These are phyloP conservation scores for Ciconia stormi DNA, from an alignment of 2,113 vertebrate species.

Conservation along the genomic window DNA sequence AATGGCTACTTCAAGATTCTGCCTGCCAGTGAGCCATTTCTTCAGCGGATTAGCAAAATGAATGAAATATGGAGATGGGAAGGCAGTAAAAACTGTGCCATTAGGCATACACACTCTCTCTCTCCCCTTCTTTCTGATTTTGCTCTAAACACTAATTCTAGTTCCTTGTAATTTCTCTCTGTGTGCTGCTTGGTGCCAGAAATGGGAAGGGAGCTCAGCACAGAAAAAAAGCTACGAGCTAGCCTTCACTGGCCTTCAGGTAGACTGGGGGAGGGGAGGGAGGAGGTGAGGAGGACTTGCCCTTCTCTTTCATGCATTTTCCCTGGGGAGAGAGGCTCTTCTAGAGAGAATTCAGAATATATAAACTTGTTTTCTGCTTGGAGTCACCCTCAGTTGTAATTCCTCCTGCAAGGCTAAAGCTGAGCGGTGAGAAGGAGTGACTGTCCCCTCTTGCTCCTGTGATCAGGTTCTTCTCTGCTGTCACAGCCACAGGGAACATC, in stretches of 20 bases:
- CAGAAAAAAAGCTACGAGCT: neutral
- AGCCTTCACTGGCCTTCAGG: neutral
- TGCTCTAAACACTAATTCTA: neutral
- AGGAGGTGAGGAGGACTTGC: neutral
- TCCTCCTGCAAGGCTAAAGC: neutral
- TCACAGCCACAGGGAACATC: neutral
- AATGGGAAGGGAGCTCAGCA: neutral
- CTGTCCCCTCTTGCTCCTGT: neutral
- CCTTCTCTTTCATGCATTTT: neutral
- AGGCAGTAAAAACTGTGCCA: neutral
- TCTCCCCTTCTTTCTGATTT: neutral
- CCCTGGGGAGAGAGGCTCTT: neutral
- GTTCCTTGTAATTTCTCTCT: neutral
- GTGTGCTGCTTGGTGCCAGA: neutral
- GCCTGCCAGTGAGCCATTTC: conserved; percentile 36
- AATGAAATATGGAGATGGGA: neutral
- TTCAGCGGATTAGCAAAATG: neutral
- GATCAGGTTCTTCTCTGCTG: neutral
- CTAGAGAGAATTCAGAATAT: neutral
- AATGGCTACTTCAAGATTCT: conserved; percentile 42
- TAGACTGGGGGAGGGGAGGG: neutral
- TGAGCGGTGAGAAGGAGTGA: neutral
- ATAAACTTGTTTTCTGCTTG: neutral
- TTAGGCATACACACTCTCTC: neutral
- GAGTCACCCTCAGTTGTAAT: neutral